phyloP scores from a whole-genome alignment of 2,797 vertebrate species.

The Echeneis naucrates region DNA sequence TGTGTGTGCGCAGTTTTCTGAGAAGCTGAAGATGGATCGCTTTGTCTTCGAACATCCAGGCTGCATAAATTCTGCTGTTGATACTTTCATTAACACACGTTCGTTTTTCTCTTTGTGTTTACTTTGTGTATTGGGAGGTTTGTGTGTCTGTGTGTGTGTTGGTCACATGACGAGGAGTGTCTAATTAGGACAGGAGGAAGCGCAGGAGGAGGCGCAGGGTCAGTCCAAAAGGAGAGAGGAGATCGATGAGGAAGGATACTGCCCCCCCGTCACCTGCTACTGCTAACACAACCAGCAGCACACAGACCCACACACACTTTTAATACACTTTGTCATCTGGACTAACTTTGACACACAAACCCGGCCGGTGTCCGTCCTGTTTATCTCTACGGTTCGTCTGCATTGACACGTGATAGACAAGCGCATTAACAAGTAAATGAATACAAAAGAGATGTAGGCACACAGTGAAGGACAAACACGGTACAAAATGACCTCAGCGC shows the following conservation, averaged over 20 bases:
- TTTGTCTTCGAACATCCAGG: background rate
- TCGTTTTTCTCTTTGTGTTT: background rate
- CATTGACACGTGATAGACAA: constrained; percentile 73
- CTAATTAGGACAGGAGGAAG: constrained; percentile 80
- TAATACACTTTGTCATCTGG: constrained; percentile 10
- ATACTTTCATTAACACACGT: background rate
- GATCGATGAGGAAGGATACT: constrained; percentile 80
- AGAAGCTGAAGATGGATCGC: background rate
- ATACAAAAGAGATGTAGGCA: constrained; percentile 79
- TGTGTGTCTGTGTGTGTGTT: constrained; percentile 34
- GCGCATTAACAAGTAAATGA: constrained; percentile 79
- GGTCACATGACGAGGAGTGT: constrained; percentile 55
- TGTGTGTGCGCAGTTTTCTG: background rate
- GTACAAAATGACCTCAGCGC: constrained; percentile 71
- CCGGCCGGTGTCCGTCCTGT: background rate
- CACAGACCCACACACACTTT: background rate
- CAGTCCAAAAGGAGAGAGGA: constrained; percentile 76
- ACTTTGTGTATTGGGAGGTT: constrained; percentile 10
- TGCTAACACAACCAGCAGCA: constrained; percentile 30
- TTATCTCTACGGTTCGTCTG: constrained; percentile 51
- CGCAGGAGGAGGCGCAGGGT: constrained; percentile 77
- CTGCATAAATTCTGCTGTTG: background rate
- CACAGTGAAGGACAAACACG: constrained; percentile 77
- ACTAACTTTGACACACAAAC: constrained; percentile 12
- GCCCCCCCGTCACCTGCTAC: constrained; percentile 68